Evolutionary conservation across 37 sponge, comb jelly and placozoan genomes (phyloP).

Genomic region (Cladorhizidae sp.): DNA sequence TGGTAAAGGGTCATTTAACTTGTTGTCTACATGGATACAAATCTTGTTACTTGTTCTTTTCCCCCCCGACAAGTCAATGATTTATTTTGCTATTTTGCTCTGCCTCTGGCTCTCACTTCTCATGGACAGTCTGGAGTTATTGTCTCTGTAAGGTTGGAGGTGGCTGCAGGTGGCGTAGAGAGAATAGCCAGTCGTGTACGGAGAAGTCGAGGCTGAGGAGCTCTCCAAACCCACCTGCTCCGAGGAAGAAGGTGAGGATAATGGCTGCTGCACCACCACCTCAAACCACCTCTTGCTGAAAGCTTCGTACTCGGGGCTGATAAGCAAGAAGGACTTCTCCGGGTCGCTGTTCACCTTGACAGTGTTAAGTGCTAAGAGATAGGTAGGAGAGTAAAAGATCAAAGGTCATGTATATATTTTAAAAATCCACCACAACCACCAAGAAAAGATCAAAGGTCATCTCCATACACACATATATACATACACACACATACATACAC

Average conservation of each 20-base stretch:
- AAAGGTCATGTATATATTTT: too few relatives aligned
- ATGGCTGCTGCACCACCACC: conserved; percentile 22
- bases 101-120: neutral
- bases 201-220: conserved; percentile 22
- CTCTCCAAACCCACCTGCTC: neutral
- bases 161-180: neutral
- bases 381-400: too few relatives aligned
- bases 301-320: conserved; percentile 18
- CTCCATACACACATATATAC: too few relatives aligned
- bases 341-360: neutral
- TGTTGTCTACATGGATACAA: too few relatives aligned
- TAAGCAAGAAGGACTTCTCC: conserved; percentile 29
- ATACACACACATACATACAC: neutral
- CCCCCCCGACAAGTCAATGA: too few relatives aligned
- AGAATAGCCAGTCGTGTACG: neutral
- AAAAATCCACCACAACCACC: too few relatives aligned
- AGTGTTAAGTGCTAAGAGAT: too few relatives aligned
- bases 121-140: neutral
- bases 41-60: too few relatives aligned
- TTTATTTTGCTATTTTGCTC: too few relatives aligned
- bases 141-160: conserved; percentile 18
- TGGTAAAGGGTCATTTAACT: too few relatives aligned
- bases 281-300: conserved; percentile 74
- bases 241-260: neutral
- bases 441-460: too few relatives aligned